phyloP scores from a whole-genome alignment of 2,888 invertebrate species.

The Mactromeris polynyma region DNA sequence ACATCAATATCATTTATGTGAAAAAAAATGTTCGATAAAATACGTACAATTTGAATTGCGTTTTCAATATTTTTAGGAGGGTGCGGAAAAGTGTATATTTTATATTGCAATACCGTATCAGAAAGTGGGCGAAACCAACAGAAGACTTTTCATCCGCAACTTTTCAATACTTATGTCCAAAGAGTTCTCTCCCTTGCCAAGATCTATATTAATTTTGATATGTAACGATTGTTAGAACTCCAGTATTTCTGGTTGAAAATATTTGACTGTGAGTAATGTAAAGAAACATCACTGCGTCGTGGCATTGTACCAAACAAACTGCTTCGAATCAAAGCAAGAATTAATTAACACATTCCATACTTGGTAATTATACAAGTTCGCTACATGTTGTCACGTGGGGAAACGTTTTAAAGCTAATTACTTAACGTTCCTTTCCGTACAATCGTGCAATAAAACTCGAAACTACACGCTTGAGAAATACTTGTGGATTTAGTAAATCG shows the following conservation, averaged over 20 bases:
- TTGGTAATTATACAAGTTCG: background rate
- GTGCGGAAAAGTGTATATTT: too few species aligned
- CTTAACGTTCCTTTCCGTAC: background rate
- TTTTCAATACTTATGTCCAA: too few species aligned
- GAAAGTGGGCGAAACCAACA: too few species aligned
- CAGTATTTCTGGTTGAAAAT: background rate
- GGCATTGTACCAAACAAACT: background rate
- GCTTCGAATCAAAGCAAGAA: background rate
- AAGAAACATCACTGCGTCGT: background rate
- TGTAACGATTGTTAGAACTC: too few species aligned
- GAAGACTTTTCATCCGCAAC: too few species aligned
- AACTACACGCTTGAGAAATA: slow-evolving; percentile 11
- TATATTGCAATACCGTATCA: too few species aligned
- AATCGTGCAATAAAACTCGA: background rate
- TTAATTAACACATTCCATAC: background rate
- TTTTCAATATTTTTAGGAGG: too few species aligned
- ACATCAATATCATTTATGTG: too few species aligned
- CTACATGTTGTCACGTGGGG: background rate
- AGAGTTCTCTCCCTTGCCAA: too few species aligned
- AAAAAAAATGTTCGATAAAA: too few species aligned
- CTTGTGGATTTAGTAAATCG: background rate
- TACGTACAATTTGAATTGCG: too few species aligned
- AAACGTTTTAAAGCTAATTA: background rate
- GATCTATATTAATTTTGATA: too few species aligned
- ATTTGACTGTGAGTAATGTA: background rate